These are phyloP conservation scores for Gymnothorax javanicus DNA, from an alignment of 2,797 vertebrate genomes.

Conservation along the genomic window DNA sequence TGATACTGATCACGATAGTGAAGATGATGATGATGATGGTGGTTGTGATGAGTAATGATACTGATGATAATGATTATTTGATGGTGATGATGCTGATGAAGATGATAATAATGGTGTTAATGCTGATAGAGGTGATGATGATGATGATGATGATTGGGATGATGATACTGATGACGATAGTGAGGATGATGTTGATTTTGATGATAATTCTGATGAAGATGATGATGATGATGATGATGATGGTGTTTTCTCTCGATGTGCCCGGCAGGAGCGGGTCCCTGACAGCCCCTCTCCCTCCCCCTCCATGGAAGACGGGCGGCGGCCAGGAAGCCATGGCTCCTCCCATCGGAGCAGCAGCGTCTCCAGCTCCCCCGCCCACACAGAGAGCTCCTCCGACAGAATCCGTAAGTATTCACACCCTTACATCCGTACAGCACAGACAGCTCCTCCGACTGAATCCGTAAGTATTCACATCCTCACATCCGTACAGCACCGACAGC, in stretches of 20 bases:
- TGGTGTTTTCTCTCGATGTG: slow-evolving; percentile 40
- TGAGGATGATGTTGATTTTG: background rate
- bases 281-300: slow-evolving; percentile 97
- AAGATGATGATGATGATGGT: no score
- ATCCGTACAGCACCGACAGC: no score
- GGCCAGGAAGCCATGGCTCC: slow-evolving; percentile 95
- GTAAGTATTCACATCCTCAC: no score
- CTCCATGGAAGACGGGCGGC: slow-evolving; percentile 93
- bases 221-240: slow-evolving; percentile 6
- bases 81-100: background rate
- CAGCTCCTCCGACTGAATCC: background rate
- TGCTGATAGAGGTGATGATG: no score
- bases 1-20: no score
- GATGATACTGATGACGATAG: no score
- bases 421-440: background rate
- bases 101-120: background rate
- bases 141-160: no score
- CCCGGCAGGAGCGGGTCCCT: slow-evolving; percentile 88
- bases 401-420: slow-evolving; percentile 86
- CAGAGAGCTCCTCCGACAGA: slow-evolving; percentile 98
- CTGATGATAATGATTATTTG: no score
- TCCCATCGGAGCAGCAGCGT: slow-evolving; percentile 99
- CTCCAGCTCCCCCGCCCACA: slow-evolving; percentile 96
- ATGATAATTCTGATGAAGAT: background rate
- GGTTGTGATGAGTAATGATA: no score